A percentile compares a stretch with the other conserved stretches of the same genome.
phyloP scores from a whole-genome alignment of 2,113 vertebrate genomes.

The Ophthalmotilapia sp. region DNA sequence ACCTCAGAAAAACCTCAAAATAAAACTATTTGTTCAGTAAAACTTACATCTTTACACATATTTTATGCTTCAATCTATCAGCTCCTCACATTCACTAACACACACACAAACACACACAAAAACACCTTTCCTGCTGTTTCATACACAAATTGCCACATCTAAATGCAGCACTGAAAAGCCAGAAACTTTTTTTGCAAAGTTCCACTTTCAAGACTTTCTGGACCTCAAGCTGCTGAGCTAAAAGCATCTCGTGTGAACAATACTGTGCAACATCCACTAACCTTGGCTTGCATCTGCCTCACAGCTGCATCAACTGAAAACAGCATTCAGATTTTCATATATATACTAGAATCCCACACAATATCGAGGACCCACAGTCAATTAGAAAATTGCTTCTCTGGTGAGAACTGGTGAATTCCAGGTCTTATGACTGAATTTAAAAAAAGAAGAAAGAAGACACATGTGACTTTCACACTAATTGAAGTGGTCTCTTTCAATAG shows the following conservation, averaged over 20 bases:
- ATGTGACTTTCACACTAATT: constrained; percentile 44
- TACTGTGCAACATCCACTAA: not conserved
- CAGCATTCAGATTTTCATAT: not conserved
- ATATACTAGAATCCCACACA: too few relatives aligned
- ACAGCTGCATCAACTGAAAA: constrained; percentile 24
- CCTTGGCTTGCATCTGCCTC: not conserved
- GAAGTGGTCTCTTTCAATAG: constrained; percentile 22
- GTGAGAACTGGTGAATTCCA: constrained; percentile 34
- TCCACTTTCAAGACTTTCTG: constrained; percentile 41
- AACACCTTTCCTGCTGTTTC: not conserved
- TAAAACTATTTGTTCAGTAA: not conserved
- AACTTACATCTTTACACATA: not conserved
- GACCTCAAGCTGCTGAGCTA: not conserved
- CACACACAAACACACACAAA: not conserved
- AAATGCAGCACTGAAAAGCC: constrained; percentile 16
- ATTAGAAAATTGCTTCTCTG: not conserved
- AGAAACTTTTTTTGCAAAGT: constrained; percentile 23
- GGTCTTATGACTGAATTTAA: constrained; percentile 17
- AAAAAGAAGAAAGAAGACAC: constrained; percentile 36
- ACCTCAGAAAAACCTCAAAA: not conserved
- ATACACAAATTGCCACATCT: not conserved
- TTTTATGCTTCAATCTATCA: not conserved
- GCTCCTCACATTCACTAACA: not conserved
- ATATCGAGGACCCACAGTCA: not conserved
- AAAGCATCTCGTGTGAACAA: not conserved